Evolutionary conservation across 2,888 invertebrate species (phyloP), one percentile per base, ranked within the genome.

Genomic region (Melieria picta): DNA sequence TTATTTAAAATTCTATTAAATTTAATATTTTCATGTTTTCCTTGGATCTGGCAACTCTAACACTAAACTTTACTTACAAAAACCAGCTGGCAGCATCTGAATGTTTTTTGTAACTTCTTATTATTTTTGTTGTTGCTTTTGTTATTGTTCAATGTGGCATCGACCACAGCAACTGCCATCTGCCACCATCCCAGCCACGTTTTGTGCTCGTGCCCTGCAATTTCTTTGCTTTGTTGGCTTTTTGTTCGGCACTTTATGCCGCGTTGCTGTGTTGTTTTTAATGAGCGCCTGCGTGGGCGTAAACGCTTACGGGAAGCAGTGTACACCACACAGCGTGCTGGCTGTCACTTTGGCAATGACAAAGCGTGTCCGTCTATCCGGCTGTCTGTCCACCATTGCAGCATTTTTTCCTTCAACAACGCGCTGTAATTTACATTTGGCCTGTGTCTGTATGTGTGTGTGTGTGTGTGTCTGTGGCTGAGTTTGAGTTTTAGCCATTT

Each of bases 341-440:
- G 62, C 69, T 69, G 62, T 69, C 69, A 69, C 56, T 69, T 61
- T 67, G 67, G 7, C 67, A 67, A 52, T 67, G 67, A 67, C 60
- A 67, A 69, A 69, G 62, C 69, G 69, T 69, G 61, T 55, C 69
- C 50, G 10, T 47, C 50, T 10, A 48, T 65, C 52, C 42, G 13
- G 30, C 43, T 42, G 47, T n/a, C 47, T 13, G n/a, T 52, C 45
- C 46, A 11, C 45, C 6, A 13, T 50, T 16, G n/a, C 42, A 48
- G 48, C 45, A 6, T 43, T 58, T 30, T 42, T 58, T 58, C 43
- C 43, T 30, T 42, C 48, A 48, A 57, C 66, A 61, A 62, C 52
- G 43, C 61, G 61, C 43, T 66, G 7, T 30, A 30, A 30, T 30
- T 30, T 30, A 30, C 43, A 52, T 67, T 67, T 45, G 62, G 30